Evolutionary conservation across 2,888 invertebrate genomes (phyloP).

Genomic region (Volucella inflata): DNA sequence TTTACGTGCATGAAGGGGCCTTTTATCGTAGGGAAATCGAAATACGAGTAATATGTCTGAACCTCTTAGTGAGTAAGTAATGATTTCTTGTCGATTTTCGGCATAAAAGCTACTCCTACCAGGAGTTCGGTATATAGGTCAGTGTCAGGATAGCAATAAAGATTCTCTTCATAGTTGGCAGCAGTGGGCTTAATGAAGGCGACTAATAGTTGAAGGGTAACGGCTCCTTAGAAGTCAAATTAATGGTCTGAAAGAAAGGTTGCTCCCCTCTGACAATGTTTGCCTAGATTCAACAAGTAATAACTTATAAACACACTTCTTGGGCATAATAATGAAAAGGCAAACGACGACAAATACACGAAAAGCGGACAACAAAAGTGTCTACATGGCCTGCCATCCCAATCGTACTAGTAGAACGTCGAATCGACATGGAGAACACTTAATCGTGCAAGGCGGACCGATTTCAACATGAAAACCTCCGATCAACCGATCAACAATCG

Average conservation of each 20-base stretch:
- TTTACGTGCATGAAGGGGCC: no score
- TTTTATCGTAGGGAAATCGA: no score
- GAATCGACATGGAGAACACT: conserved; percentile 26
- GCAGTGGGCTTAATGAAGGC: no score
- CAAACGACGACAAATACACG: conserved; percentile 11
- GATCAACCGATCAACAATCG: not conserved
- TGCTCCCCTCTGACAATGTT: conserved; percentile 5
- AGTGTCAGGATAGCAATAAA: no score
- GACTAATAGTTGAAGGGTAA: no score
- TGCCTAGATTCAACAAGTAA: not conserved
- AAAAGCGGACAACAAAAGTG: conserved; percentile 9
- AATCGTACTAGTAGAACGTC: not conserved
- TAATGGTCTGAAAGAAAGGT: not conserved
- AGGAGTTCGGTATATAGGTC: no score
- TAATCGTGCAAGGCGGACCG: conserved; percentile 25
- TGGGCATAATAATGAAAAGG: conserved; percentile 34
- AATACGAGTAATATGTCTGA: no score
- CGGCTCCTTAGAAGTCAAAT: no score
- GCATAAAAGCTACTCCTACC: no score
- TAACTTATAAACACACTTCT: conserved; percentile 9
- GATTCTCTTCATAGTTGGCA: no score
- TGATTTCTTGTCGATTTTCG: no score
- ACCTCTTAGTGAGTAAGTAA: no score
- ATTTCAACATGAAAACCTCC: conserved; percentile 2
- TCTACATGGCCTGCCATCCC: conserved; percentile 2